Evolutionary conservation across 1,140 invertebrate species (phyloP).

Genomic region (Drosophila grimshawi): DNA sequence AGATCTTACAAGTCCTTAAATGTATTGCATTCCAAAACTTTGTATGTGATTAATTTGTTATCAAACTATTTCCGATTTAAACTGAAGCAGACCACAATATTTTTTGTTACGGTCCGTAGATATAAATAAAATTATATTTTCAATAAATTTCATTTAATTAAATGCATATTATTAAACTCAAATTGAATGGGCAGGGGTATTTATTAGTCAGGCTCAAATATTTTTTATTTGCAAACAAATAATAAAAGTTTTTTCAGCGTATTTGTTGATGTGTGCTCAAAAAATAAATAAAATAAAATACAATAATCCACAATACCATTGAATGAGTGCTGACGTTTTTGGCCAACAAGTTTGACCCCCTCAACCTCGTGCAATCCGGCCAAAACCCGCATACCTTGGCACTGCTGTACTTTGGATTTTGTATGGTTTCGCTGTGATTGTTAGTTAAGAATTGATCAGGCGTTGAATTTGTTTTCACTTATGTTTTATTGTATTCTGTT

Average conservation of each 20-base stretch:
- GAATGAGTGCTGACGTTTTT: slow-evolving; percentile 15
- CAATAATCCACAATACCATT: slow-evolving; percentile 27
- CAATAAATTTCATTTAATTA: no score
- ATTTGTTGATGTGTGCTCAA: slow-evolving; percentile 61
- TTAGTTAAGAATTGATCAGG: slow-evolving; percentile 64
- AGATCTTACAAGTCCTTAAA: no score
- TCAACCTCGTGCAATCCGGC: neutral
- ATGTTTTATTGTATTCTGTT: slow-evolving; percentile 12
- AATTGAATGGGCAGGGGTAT: neutral
- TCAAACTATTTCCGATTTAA: no score
- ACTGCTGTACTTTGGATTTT: slow-evolving; percentile 15
- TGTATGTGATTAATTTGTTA: no score
- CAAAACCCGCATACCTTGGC: neutral
- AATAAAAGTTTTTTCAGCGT: slow-evolving; percentile 60
- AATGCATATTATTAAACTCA: no score
- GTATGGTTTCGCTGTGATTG: slow-evolving; percentile 42
- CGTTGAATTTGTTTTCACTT: slow-evolving; percentile 65
- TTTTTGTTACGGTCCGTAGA: no score
- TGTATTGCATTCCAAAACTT: no score
- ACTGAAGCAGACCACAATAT: no score
- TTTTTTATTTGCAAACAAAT: slow-evolving; percentile 53
- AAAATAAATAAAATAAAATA: slow-evolving; percentile 70
- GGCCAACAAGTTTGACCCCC: slow-evolving; percentile 3
- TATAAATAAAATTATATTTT: no score
- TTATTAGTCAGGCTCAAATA: slow-evolving; percentile 5